Conservation (phyloP, 2,888 invertebrate genomes). For the Plagodis dolabraria region DNA sequence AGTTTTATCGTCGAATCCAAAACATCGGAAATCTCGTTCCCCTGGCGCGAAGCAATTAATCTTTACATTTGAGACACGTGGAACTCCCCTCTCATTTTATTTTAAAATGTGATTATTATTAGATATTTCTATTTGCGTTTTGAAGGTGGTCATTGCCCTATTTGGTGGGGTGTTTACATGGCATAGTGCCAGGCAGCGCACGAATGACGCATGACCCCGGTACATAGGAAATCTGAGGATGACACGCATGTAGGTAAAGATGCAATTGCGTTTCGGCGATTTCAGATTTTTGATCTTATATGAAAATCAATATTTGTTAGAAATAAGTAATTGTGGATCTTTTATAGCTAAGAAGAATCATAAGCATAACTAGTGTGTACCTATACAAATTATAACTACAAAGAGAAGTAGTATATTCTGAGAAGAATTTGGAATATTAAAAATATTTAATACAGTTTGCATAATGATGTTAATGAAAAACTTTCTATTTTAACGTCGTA, state of each 20-base stretch:
- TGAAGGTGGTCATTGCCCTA: slow-evolving; percentile 79
- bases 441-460: slow-evolving; percentile 1
- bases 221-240: slow-evolving; percentile 24
- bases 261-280: slow-evolving; percentile 6
- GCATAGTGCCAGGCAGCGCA: slow-evolving; percentile 63
- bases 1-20: slow-evolving; percentile 11
- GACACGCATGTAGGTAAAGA: slow-evolving; percentile 20
- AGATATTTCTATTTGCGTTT: slow-evolving; percentile 76
- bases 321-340: too few relatives aligned
- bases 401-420: too few relatives aligned
- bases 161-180: slow-evolving; percentile 80
- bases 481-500: slow-evolving; percentile 15
- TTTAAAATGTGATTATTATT: slow-evolving; percentile 71
- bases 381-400: too few relatives aligned
- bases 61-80: slow-evolving; percentile 66
- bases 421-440: background rate
- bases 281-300: slow-evolving; percentile 4
- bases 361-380: too few relatives aligned
- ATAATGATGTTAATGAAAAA: slow-evolving; percentile 6
- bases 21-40: slow-evolving; percentile 22
- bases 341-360: too few relatives aligned
- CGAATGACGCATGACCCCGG: slow-evolving; percentile 45
- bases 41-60: slow-evolving; percentile 56
- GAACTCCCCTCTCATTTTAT: slow-evolving; percentile 70
- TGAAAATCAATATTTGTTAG: background rate